Evolutionary conservation across 1,140 invertebrate genomes (phyloP), one percentile per base, ranked within the genome.

Genomic region (Sycophaga agraensis): DNA sequence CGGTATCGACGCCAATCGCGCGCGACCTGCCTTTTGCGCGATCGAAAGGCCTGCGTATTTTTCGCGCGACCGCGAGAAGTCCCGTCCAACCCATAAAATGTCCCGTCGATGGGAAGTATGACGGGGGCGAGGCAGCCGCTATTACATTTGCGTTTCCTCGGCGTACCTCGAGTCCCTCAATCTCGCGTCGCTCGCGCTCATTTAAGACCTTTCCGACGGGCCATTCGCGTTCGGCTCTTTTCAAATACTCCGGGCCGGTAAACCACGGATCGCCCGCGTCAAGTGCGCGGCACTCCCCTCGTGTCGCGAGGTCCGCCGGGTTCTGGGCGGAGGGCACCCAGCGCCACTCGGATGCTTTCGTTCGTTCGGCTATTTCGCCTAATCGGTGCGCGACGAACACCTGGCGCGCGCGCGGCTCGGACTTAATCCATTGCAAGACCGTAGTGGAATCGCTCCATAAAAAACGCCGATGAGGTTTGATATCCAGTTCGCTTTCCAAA

Each of bases 301-400:
- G 22, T 16, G 26, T 49, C 22, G 22, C 24, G 11, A 19, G 28
- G 49, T 84, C 82, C 2, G 78, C 78, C 28, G 79, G 77, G 68
- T 84, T 83, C 1, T 76, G 49, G 17, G 50, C 37, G 1, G 76
- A 68, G 11, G 55, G 39, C 1, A 83, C 71, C 65, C 83, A 75
- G 22, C 39, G 14, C 83, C 81, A 84, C 21, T 75, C 57, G 11
- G 54, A 31, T 1, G 35, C 22, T 11, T 59, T 34, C 11, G 70
- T 59, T 16, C 58, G 39, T 16, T 57, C 54, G 24, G 68, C 61
- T 19, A 81, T 78, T 57, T 73, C 61, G 1, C 64, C 21, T 7
- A 77, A 72, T 17, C 76, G 39, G 70, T 80, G 78, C 1, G 67
- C 68, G 0, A 75, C 74, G 48, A 60, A 66, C 0, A 48, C 56